Evolutionary conservation across 2,113 vertebrate species (phyloP), one percentile per base, ranked within the genome.

Genomic region (Leucoraja erinaceus): DNA sequence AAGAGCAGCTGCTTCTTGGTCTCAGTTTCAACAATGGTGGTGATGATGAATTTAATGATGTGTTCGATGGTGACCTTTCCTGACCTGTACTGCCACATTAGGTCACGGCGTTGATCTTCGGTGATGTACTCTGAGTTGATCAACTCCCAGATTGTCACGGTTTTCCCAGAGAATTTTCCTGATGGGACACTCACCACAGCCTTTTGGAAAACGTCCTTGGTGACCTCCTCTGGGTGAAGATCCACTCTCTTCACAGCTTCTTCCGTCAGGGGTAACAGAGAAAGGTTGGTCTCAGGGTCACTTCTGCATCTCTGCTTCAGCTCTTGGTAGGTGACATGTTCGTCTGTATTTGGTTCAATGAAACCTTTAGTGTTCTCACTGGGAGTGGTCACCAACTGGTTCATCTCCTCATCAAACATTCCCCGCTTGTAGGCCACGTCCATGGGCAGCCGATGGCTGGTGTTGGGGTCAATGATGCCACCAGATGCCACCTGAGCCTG

Each of bases 401-500:
- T 96, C 2, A 96, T 96, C 95, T 98, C 97, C 0, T 98, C 95
- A 93, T 97, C 97, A 18, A 99, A 95, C 94, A 97, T 97, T 83
- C 97, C 97, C 0, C 97, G 96, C 93, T 97, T 95, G 93, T 94
- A 99, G 93, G 98, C 98, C 0, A 97, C 94, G 12, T 99, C 98
- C 1, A 98, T 94, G 0, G 99, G 97, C 93, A 99, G 96, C 0
- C 95, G 97, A 94, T 99, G 96, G 94, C 98, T 99, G 93, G 97
- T 97, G 20, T 97, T 96, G 0, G 98, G 98, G 93, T 99, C 99
- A 11, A 99, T 96, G 20, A 99, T 96, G 94, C 98, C 99, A 0
- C 98, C 99, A 0, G 98, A 99, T 93, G 97, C 95, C 8, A 99
- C 94, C 95, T 99, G 99, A 77, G 98, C 98, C 0, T 98, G 98